Base-by-base conservation (phyloP, 2,113 vertebrate species). In the Cinclus cinclus region DNA sequence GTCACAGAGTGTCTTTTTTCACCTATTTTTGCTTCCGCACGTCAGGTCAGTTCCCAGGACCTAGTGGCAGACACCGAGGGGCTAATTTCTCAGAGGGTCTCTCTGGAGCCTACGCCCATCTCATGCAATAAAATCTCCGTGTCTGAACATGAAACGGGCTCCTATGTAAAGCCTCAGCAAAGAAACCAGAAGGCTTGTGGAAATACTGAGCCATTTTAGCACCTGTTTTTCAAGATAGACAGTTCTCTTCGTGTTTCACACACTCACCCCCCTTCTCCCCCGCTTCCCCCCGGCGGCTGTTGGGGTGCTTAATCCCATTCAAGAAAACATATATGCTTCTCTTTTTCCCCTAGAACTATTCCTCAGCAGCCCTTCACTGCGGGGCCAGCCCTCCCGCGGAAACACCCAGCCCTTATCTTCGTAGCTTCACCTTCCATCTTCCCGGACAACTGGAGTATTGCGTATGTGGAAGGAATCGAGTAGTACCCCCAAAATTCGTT, bases 141-240 rank as follows among this genome's bases (percentile, higher is more conserved):
- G 15, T 84, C 63, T 64, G 35, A 31, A 50, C 3, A 24, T 25
- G 69, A 64, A 67, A 56, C 1, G 7, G 47, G 10, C 60, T 44
- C 21, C 17, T 28, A 55, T 42, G 25, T 47, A 70, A 85, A 81
- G 50, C 44, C 49, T 65, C 42, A 49, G 15, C 15, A 63, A 78
- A 84, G 59, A 35, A 81, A 92, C 68, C 35, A 65, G 63, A 16
- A 7, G 24, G 21, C 75, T 93, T 39, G 42, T 69, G 65, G 83
- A 95, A 90, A 87, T 70, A 68, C 2, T 16, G 83, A 91, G 60
- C 70, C 47, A 9, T 37, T 31, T 81, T 78, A 95, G 86, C 97
- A 90, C 90, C 87, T 97, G 97, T 91, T 97, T 96, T 84, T 65
- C 27, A 44, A 84, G 94, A 94, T 6, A 91, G 62, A 52, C 44